phyloP scores from a whole-genome alignment of 2,113 vertebrate genomes.

The Actenoides lindsayi region DNA sequence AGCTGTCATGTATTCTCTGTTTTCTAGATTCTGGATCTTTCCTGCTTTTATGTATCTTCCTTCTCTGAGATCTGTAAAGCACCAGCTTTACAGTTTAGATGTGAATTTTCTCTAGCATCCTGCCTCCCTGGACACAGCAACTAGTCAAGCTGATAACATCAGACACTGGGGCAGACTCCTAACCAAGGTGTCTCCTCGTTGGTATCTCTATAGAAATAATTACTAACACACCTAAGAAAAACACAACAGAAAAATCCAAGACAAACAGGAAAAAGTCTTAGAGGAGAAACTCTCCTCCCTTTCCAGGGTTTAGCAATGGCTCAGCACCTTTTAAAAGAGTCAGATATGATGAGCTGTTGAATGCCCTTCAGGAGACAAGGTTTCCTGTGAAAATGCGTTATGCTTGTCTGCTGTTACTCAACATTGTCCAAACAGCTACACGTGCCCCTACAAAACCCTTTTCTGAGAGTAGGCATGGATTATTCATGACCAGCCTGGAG shows the following conservation, averaged over 20 bases:
- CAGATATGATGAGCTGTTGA: constrained; percentile 38
- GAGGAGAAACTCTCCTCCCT: neutral
- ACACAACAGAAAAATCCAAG: neutral
- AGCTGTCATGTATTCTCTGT: neutral
- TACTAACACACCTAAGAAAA: constrained; percentile 2
- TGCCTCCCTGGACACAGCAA: neutral
- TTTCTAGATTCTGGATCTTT: neutral
- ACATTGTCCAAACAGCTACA: neutral
- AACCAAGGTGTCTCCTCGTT: neutral
- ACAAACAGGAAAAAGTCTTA: neutral
- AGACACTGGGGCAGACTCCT: neutral
- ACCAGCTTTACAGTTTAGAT: neutral
- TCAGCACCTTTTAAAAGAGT: constrained; percentile 38
- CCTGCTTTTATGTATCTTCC: neutral
- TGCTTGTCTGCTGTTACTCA: neutral
- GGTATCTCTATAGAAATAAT: neutral
- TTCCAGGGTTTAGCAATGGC: neutral
- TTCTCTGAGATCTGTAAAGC: neutral
- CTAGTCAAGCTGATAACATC: neutral
- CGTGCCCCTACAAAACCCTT: neutral
- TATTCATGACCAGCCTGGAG: neutral
- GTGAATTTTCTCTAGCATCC: neutral
- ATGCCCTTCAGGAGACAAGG: constrained; percentile 23
- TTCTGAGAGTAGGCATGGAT: neutral
- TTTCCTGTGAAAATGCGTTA: neutral